Percentiles rank a stretch among this genome's conserved stretches.
Conservation (phyloP, 1,140 invertebrate genomes). For the Drosophila erecta region DNA sequence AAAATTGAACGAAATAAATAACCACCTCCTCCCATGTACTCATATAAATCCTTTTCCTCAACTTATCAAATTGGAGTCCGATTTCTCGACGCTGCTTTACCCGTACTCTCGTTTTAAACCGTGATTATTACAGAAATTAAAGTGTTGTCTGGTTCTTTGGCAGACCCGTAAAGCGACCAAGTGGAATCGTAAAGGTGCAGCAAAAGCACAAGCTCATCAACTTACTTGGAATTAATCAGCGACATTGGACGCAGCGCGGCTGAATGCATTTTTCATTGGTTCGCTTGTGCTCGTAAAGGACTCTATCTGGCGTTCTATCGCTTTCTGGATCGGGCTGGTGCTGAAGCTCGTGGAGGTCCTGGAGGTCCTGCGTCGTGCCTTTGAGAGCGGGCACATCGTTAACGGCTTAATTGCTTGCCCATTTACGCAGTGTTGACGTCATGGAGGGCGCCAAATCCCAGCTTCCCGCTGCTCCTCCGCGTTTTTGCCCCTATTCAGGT, state of each 20-base stretch:
- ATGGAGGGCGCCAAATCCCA: constrained; percentile 42
- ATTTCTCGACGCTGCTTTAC: background rate
- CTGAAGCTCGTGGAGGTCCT: constrained; percentile 17
- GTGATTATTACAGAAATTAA: constrained; percentile 43
- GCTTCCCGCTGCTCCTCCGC: constrained; percentile 37
- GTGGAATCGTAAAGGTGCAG: constrained; percentile 40
- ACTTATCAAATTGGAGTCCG: background rate
- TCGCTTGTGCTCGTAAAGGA: constrained; percentile 48
- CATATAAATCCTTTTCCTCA: background rate
- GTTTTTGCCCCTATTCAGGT: constrained; percentile 1
- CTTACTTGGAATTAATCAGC: constrained; percentile 82
- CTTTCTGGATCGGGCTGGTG: constrained; percentile 20
- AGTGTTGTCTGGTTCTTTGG: constrained; percentile 6
- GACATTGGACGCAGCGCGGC: constrained; percentile 45
- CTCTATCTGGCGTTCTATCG: constrained; percentile 19
- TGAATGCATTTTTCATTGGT: constrained; percentile 65
- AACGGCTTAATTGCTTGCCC: constrained; percentile 79
- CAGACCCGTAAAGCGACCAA: constrained; percentile 36
- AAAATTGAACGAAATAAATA: background rate
- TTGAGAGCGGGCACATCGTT: constrained; percentile 75
- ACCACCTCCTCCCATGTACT: background rate
- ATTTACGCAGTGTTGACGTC: constrained; percentile 68
- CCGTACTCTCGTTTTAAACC: constrained; percentile 8
- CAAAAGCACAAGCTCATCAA: constrained; percentile 53
- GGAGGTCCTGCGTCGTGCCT: constrained; percentile 27